A percentile compares a stretch with the other conserved stretches of the same genome.
phyloP scores from a whole-genome alignment of 2,888 invertebrate genomes.

The Autographa gamma region DNA sequence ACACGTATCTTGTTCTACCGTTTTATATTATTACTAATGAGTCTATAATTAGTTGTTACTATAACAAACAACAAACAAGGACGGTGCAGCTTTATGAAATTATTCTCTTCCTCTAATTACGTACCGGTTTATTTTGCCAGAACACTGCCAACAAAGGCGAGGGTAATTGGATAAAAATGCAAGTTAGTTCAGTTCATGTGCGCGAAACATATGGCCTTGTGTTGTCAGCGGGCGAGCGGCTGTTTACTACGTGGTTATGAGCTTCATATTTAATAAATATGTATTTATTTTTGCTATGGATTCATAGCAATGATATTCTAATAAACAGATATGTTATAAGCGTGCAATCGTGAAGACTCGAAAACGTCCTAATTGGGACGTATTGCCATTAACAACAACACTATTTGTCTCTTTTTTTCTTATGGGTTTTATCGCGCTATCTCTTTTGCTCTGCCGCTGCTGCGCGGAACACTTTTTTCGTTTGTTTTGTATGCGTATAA shows the following conservation, averaged over 20 bases:
- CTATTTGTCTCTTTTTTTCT: no score
- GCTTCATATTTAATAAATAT: neutral
- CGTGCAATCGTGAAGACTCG: no score
- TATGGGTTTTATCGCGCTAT: no score
- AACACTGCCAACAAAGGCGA: conserved; percentile 60
- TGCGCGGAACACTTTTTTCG: no score
- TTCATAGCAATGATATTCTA: no score
- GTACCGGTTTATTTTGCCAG: conserved; percentile 51
- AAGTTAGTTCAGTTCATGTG: conserved; percentile 57
- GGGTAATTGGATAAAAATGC: conserved; percentile 67
- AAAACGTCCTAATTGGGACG: no score
- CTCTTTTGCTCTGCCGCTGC: no score
- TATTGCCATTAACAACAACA: no score
- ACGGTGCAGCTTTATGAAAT: conserved; percentile 49
- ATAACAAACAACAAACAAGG: conserved; percentile 36
- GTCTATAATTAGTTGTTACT: conserved; percentile 11
- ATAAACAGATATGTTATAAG: no score
- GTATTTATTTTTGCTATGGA: no score
- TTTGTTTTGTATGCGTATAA: no score
- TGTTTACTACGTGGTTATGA: neutral
- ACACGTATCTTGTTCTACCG: no score
- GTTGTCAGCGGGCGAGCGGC: conserved; percentile 19
- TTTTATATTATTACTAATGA: neutral
- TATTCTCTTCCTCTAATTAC: conserved; percentile 54
- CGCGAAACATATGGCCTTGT: conserved; percentile 36